These are phyloP conservation scores for Potorous gilbertii DNA, from an alignment of 2,797 vertebrate species.

Conservation along the genomic window DNA sequence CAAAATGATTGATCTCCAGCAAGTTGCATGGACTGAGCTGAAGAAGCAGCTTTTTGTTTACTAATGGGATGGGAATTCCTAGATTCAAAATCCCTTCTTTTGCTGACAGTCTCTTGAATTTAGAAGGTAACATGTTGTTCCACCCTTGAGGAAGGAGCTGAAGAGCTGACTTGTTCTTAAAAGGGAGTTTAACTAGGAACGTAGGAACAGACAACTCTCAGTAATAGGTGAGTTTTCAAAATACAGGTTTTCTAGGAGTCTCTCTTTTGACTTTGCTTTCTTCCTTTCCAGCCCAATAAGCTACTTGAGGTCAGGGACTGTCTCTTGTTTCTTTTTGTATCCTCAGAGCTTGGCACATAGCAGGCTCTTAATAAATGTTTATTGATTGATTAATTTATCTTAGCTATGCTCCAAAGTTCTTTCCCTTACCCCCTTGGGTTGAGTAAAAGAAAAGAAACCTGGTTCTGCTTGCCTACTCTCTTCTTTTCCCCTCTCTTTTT, in stretches of 20 bases:
- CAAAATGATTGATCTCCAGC: not conserved
- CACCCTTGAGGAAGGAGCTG: not conserved
- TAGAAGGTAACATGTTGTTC: not conserved
- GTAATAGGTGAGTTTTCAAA: not conserved
- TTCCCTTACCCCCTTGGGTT: not conserved
- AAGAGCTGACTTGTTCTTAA: not conserved
- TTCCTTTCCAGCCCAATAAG: not conserved
- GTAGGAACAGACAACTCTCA: not conserved
- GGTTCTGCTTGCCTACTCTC: not conserved
- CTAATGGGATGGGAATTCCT: not conserved
- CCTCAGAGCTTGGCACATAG: not conserved
- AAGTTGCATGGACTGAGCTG: not conserved
- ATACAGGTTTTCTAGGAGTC: not conserved
- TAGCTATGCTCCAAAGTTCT: not conserved
- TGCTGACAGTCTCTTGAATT: not conserved
- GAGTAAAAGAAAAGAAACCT: not conserved
- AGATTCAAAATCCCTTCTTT: not conserved
- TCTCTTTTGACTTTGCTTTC: not conserved
- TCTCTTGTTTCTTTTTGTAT: not conserved
- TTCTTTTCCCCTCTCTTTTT: not conserved
- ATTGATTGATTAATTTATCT: not conserved
- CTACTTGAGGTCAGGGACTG: not conserved
- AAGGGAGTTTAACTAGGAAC: not conserved
- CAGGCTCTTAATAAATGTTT: not conserved
- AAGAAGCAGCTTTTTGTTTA: not conserved